Evolutionary conservation across 2,797 vertebrate species (phyloP), one percentile per base, ranked within the genome.

Genomic region (Rhadinocentrus ornatus): DNA sequence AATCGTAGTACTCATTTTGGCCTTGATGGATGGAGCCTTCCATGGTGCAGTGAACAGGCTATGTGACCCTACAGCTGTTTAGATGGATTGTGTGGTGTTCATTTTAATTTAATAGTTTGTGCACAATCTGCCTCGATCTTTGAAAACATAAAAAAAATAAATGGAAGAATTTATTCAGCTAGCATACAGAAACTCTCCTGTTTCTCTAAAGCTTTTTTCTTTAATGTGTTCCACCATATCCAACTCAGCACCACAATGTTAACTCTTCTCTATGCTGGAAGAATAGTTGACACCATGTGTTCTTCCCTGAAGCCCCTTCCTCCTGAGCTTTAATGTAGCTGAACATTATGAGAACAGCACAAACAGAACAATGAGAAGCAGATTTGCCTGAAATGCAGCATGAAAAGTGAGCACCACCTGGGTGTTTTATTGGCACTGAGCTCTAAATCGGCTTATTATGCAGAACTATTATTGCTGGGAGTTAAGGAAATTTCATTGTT

Each of bases 391-490:
- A 67, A 65, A 83, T 67, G 31, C 71, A 29, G 55, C 22, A 9
- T 83, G 80, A 79, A 77, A 81, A 83, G 75, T 71, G 71, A 80
- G 76, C 77, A 75, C 84, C 82, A 82, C 84, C 82, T 86, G 82
- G 83, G 74, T 83, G 79, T 86, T 89, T 85, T 86, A 88, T 78
- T 72, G 82, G 69, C 81, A 64, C 75, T 77, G 80, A 87, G 86
- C 84, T 75, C 84, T 81, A 86, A 82, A 89, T 89, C 74, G 72
- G 78, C 81, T 84, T 81, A 86, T 86, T 88, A 83, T 89, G 78
- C 83, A 66, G 64, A 70, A 80, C 82, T 79, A 79, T 88, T 86
- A 89, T 84, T 72, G 62, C 73, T 16, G 24, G 64, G 80, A 82
- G 80, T 80, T 84, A 67, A 85, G 80, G 78, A 77, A 73, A 78